These are phyloP conservation scores for Pseudois nayaur DNA, from an alignment of 2,113 vertebrate genomes.

Conservation along the genomic window DNA sequence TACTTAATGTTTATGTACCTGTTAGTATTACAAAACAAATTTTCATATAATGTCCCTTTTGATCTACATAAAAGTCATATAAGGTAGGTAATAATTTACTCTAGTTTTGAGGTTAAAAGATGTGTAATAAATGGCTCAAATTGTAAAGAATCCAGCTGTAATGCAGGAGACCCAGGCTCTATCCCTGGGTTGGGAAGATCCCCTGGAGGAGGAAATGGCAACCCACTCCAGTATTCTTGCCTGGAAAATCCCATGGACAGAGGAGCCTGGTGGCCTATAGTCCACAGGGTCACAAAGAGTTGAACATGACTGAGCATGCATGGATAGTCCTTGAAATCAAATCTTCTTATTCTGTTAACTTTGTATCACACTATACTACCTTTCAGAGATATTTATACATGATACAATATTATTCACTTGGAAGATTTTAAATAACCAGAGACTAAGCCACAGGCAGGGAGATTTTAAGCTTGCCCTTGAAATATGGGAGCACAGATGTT, in stretches of 20 bases:
- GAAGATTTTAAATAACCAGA: conserved; percentile 42
- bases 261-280: not conserved
- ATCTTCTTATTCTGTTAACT: not conserved
- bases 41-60: not conserved
- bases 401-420: not conserved
- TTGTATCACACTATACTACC: not conserved
- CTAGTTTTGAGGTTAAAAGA: not conserved
- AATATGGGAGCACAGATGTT: not conserved
- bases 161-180: not conserved
- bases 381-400: not conserved
- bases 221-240: not conserved
- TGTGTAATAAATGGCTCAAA: not conserved
- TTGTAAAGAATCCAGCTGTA: not conserved
- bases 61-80: not conserved
- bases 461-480: conserved; percentile 37
- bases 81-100: not conserved
- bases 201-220: not conserved
- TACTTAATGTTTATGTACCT: not conserved
- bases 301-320: not conserved
- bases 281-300: not conserved
- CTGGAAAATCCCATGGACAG: not conserved
- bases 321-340: not conserved
- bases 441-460: not conserved
- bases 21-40: not conserved
- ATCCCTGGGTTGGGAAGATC: not conserved